Conservation (phyloP, 1,140 invertebrate species). For the Saccostrea cuccullata region DNA sequence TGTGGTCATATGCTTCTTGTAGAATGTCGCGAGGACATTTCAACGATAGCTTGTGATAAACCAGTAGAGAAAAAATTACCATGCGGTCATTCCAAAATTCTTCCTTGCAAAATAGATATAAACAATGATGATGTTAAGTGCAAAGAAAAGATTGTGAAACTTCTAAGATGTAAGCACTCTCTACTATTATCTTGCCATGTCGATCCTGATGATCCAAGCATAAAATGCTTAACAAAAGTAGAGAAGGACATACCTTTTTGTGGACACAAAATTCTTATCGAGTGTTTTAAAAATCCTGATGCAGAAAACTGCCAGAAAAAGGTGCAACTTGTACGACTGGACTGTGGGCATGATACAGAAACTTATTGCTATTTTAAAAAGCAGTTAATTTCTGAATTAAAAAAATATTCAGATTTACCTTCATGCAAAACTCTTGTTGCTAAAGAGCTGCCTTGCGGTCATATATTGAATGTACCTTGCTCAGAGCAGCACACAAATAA, state of each 20-base stretch:
- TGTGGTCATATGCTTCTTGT: slow-evolving; percentile 77
- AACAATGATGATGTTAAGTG: background rate
- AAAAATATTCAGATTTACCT: background rate
- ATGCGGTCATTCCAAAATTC: background rate
- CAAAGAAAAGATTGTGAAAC: background rate
- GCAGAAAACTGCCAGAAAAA: slow-evolving; percentile 81
- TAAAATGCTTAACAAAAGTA: background rate
- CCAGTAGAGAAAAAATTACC: background rate
- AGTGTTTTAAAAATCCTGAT: slow-evolving; percentile 75
- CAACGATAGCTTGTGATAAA: background rate
- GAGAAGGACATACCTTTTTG: slow-evolving; percentile 80
- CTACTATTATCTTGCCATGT: background rate
- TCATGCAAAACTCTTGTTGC: background rate
- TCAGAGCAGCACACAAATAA: background rate
- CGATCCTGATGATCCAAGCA: background rate
- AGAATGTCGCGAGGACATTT: slow-evolving; percentile 73
- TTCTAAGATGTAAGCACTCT: background rate
- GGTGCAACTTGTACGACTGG: background rate
- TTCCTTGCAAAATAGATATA: background rate
- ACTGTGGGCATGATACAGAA: slow-evolving; percentile 38
- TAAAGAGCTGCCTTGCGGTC: background rate
- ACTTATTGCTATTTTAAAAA: background rate
- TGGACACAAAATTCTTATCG: slow-evolving; percentile 81
- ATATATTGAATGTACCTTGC: background rate
- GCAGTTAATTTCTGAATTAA: background rate